These are phyloP conservation scores for Sycon ciliatum DNA, from an alignment of 37 sponge, comb jelly and placozoan species.

Conservation along the genomic window DNA sequence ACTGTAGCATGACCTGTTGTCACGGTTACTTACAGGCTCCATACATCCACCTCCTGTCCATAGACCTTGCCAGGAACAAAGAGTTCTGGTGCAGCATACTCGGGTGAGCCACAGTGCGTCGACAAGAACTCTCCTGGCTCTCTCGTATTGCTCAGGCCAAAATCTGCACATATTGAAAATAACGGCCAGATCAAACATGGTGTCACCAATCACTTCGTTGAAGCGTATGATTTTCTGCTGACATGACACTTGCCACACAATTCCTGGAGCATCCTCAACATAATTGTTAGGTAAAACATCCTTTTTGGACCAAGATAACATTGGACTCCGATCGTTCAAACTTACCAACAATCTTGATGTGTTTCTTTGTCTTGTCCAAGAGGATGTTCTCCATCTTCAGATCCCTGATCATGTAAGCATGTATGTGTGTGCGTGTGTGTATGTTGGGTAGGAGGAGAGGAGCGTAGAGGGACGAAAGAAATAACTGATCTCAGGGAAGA, in stretches of 20 bases:
- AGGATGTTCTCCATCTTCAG: conserved; percentile 96
- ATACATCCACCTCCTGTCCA: conserved; percentile 93
- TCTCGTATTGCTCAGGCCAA: conserved; percentile 82
- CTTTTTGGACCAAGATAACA: no score
- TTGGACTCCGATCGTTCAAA: no score
- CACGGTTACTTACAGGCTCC: conserved; percentile 96
- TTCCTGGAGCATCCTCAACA: no score
- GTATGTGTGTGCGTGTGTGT: no score
- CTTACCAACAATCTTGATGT: conserved; percentile 88
- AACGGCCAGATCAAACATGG: not conserved
- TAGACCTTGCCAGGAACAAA: conserved; percentile 92
- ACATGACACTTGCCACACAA: no score
- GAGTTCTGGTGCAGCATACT: conserved; percentile 97
- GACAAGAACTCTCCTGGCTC: conserved; percentile 73
- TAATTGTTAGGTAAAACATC: no score
- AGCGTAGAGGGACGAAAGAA: no score
- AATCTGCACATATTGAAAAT: conserved; percentile 48
- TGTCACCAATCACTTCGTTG: not conserved
- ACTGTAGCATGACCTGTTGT: no score
- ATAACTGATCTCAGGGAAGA: no score
- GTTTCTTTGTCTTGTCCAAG: conserved; percentile 78
- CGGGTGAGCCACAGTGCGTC: conserved; percentile 95
- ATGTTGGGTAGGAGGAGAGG: no score
- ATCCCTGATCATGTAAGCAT: no score
- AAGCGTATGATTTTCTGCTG: no score